phyloP scores from a whole-genome alignment of 2,888 invertebrate species.

The Latrodectus hesperus region DNA sequence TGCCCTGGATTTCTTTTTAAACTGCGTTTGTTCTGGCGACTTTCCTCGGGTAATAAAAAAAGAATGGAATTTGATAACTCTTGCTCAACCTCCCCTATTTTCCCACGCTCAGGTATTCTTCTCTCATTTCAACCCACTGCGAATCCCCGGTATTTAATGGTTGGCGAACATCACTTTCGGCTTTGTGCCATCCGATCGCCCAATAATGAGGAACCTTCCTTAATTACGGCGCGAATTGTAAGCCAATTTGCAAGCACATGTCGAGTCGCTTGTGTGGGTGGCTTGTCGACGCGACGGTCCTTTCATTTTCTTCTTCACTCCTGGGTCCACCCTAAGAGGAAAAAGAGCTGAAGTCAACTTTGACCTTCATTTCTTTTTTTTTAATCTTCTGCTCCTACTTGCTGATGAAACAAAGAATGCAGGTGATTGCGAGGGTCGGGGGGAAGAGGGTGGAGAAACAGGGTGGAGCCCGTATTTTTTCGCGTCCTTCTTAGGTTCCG shows the following conservation, averaged over 20 bases:
- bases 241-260: constrained; percentile 2
- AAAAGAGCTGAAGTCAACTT: constrained; percentile 41
- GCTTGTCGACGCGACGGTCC: background rate
- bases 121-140: background rate
- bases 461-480: constrained; percentile 41
- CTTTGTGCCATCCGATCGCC: background rate
- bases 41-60: background rate
- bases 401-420: constrained; percentile 64
- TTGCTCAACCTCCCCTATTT: background rate
- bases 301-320: background rate
- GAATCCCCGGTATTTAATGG: background rate
- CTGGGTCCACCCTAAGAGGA: background rate
- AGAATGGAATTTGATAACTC: background rate
- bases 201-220: background rate
- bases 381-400: constrained; percentile 3
- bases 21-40: background rate
- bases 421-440: constrained; percentile 32
- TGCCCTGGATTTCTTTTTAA: background rate
- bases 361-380: constrained; percentile 51
- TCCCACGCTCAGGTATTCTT: background rate
- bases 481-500: constrained; percentile 54
- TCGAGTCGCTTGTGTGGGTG: background rate
- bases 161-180: background rate
- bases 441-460: constrained; percentile 19
- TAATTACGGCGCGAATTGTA: background rate